A percentile compares a stretch with the other conserved stretches of the same genome.
Conservation (phyloP, 2,888 invertebrate species). For the Drosophila quinaria region DNA sequence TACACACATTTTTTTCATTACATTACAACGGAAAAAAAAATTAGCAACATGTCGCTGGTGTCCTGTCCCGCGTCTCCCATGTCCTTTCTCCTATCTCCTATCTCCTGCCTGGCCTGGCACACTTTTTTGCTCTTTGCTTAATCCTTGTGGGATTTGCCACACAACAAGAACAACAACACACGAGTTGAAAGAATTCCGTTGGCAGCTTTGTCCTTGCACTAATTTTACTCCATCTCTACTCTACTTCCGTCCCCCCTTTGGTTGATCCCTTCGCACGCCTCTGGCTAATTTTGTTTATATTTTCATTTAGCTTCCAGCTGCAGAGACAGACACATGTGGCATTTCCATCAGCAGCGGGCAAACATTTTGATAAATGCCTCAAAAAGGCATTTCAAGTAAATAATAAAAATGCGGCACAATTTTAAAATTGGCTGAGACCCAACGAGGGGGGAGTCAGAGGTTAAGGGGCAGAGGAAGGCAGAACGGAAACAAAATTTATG, state of each 20-base stretch:
- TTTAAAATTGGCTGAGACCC: slow-evolving; percentile 14
- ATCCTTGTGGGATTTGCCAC: slow-evolving; percentile 65
- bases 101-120: slow-evolving; percentile 6
- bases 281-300: slow-evolving; percentile 71
- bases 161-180: slow-evolving; percentile 12
- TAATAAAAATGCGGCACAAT: slow-evolving; percentile 47
- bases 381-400: slow-evolving; percentile 45
- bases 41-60: slow-evolving; percentile 64
- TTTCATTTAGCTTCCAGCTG: slow-evolving; percentile 58
- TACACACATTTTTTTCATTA: slow-evolving; percentile 60
- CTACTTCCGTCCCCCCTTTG: background rate
- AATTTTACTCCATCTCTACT: slow-evolving; percentile 49
- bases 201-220: slow-evolving; percentile 67
- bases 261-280: background rate
- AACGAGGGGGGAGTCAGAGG: background rate
- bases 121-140: slow-evolving; percentile 29
- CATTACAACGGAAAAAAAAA: slow-evolving; percentile 61
- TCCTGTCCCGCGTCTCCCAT: slow-evolving; percentile 3
- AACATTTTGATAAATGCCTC: slow-evolving; percentile 66
- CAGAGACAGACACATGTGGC: slow-evolving; percentile 41
- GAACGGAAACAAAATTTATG: slow-evolving; percentile 72
- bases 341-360: slow-evolving; percentile 61
- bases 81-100: background rate
- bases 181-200: slow-evolving; percentile 33
- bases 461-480: background rate